phyloP scores from a whole-genome alignment of 2,797 vertebrate genomes.

The Hypotaenidia philippensis region DNA sequence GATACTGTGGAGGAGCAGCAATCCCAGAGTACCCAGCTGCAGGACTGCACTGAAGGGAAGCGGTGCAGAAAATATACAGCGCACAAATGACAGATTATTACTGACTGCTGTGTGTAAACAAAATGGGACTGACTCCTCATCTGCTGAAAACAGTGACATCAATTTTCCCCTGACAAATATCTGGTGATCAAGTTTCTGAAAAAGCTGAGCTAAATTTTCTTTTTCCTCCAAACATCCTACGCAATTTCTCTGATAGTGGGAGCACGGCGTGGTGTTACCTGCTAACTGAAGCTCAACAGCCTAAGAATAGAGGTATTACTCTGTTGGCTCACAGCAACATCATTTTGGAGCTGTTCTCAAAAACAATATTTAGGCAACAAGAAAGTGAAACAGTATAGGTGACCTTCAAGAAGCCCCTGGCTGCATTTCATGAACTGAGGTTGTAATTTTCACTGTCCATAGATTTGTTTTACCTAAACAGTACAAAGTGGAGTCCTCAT shows the following conservation, averaged over 20 bases:
- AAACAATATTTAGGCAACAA: neutral
- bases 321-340: neutral
- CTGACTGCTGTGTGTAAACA: neutral
- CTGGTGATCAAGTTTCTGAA: neutral
- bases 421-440: neutral
- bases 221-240: neutral
- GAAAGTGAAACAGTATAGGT: neutral
- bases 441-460: neutral
- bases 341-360: neutral
- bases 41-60: neutral
- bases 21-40: neutral
- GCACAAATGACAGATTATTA: neutral
- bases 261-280: neutral
- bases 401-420: neutral
- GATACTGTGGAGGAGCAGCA: neutral
- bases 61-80: neutral
- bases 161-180: rapidly evolving
- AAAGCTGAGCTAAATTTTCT: neutral
- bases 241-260: neutral
- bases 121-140: neutral
- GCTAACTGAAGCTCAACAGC: neutral
- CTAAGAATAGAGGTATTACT: neutral
- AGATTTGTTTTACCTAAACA: neutral
- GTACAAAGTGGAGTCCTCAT: neutral
- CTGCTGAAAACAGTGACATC: neutral